These are phyloP conservation scores for Diogma glabrata DNA, from an alignment of 2,888 invertebrate species.

Conservation along the genomic window DNA sequence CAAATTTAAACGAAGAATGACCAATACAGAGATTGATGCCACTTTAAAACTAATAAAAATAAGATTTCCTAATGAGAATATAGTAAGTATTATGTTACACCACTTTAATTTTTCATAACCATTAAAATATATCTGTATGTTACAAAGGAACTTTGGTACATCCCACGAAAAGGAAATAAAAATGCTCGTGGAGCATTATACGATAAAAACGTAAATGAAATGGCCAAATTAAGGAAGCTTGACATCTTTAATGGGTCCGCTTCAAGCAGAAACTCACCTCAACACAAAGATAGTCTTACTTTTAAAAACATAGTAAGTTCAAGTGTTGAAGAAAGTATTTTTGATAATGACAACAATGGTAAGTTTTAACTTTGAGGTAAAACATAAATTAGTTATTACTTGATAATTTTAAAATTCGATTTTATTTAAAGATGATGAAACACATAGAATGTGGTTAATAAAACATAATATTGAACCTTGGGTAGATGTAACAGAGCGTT, in stretches of 20 bases:
- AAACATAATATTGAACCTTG: neutral
- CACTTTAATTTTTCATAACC: neutral
- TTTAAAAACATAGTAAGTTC: neutral
- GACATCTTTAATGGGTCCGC: neutral
- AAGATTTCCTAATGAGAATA: neutral
- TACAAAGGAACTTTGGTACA: neutral
- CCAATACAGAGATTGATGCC: neutral
- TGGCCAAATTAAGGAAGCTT: neutral
- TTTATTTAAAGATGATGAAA: neutral
- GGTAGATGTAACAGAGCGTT: neutral
- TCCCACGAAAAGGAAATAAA: neutral
- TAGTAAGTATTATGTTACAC: neutral
- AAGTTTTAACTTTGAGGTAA: neutral
- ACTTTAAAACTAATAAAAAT: neutral
- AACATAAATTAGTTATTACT: neutral
- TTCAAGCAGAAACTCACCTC: too few relatives aligned
- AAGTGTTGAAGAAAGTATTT: neutral
- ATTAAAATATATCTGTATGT: neutral
- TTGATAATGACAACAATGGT: neutral
- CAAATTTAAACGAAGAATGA: neutral
- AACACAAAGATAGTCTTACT: too few relatives aligned
- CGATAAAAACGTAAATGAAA: neutral
- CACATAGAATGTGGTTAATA: neutral
- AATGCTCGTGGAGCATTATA: neutral
- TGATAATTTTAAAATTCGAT: neutral